These are phyloP conservation scores for Myiagra hebetior DNA, from an alignment of 2,113 vertebrate species.

Conservation along the genomic window DNA sequence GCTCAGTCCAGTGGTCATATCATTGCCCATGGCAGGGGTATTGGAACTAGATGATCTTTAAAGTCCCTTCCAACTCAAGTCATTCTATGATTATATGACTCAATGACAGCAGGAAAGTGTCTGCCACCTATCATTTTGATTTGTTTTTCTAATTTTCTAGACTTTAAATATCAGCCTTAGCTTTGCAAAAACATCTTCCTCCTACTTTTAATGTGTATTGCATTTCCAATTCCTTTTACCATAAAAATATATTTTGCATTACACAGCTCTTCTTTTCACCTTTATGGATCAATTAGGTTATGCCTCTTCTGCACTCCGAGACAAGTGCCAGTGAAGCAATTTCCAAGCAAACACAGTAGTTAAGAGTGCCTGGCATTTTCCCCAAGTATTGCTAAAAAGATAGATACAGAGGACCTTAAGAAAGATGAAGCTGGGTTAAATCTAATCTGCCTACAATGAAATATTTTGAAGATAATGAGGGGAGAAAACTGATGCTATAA, in stretches of 20 bases:
- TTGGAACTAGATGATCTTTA: not conserved
- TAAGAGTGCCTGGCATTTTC: not conserved
- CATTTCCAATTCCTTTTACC: constrained; percentile 11
- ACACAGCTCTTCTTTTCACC: constrained; percentile 42
- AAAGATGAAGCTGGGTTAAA: not conserved
- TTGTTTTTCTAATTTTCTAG: not conserved
- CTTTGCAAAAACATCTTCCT: not conserved
- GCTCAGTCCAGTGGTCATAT: not conserved
- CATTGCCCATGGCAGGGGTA: not conserved
- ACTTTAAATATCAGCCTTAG: not conserved
- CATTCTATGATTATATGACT: not conserved
- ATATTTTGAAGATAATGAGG: not conserved
- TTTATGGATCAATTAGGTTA: constrained; percentile 59
- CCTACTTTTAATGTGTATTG: not conserved
- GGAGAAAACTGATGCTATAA: not conserved
- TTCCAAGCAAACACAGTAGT: not conserved
- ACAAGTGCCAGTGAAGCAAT: constrained; percentile 35
- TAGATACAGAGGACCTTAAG: not conserved
- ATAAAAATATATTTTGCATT: constrained; percentile 26
- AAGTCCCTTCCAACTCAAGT: not conserved
- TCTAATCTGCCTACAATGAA: not conserved
- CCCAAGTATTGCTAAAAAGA: constrained; percentile 2
- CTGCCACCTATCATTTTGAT: not conserved
- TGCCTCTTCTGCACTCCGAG: not conserved
- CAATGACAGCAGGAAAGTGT: not conserved